Evolutionary conservation across 2,113 vertebrate genomes (phyloP), one percentile per base, ranked within the genome.

Genomic region (Notarius quadriscutis): DNA sequence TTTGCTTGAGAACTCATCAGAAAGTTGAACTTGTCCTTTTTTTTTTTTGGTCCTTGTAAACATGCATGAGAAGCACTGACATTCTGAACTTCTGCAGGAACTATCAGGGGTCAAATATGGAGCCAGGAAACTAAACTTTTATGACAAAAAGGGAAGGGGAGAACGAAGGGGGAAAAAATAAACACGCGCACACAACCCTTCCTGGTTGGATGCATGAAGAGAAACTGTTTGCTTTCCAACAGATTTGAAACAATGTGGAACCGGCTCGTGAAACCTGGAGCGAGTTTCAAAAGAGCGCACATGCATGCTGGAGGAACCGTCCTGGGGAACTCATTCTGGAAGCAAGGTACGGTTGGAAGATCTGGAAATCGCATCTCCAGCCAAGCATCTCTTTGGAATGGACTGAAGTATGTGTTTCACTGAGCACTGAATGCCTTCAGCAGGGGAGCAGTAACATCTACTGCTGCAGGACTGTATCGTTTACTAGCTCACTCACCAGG

Each of bases 1-100:
- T 57, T 94, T 92, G 84, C 91, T 88, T 84, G 92, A 89, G 65
- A 65, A 81, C 72, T 65, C 17, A 72, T 25, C 9, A 72, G 65
- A 87, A 41, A 81, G 30, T 71, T 79, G 79, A 85, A 86, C 85
- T 69, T 20, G 2, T 10, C n/a, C 5, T 1, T n/a, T 17, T 60
- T 34, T 34, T 27, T 22, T 25, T 27, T 11, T 14, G 1, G 17
- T 20, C 20, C 62, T 17, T 67, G 22, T 17, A 15, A 51, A 81
- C 72, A 88, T 89, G 87, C 88, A 91, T 48, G n/a, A 86, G 75
- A 74, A 86, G 62, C 80, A 51, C 25, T 34, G 51, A 86, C 84
- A 86, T 30, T 67, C 22, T 83, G 71, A 89, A 88, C 83, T 89
- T 84, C 51, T 22, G 5, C 75, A 82, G 71, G 89, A 84, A 84